Evolutionary conservation across 2,113 vertebrate species (phyloP).

Genomic region (Malurus melanocephalus): DNA sequence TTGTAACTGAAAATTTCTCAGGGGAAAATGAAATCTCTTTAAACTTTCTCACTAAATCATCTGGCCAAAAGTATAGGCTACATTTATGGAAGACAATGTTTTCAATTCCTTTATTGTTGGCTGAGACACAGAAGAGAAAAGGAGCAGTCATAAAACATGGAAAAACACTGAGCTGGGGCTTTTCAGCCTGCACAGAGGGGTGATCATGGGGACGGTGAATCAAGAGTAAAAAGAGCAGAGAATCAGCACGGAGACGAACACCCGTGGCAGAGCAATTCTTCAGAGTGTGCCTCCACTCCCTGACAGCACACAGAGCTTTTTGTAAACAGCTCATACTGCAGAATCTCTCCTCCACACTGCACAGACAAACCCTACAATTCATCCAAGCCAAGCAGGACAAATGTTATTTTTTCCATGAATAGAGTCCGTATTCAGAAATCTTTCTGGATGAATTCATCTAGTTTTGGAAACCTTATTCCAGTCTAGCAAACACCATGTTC

Average conservation of each 20-base stretch:
- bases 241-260: background rate
- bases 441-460: slow-evolving; percentile 33
- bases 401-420: background rate
- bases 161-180: background rate
- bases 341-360: background rate
- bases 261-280: background rate
- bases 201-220: fast-evolving
- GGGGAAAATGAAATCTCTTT: background rate
- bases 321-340: background rate
- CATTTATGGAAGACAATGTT: background rate
- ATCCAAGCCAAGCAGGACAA: background rate
- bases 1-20: background rate
- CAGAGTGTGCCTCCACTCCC: background rate
- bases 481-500: slow-evolving; percentile 17
- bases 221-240: background rate
- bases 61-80: background rate
- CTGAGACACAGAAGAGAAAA: background rate
- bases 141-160: background rate
- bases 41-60: background rate
- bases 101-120: background rate
- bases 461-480: slow-evolving; percentile 13
- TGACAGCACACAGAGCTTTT: background rate
- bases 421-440: background rate
- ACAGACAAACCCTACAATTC: background rate
- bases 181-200: background rate